Evolutionary conservation across 2,113 vertebrate species (phyloP).

Genomic region (Pedetes capensis): DNA sequence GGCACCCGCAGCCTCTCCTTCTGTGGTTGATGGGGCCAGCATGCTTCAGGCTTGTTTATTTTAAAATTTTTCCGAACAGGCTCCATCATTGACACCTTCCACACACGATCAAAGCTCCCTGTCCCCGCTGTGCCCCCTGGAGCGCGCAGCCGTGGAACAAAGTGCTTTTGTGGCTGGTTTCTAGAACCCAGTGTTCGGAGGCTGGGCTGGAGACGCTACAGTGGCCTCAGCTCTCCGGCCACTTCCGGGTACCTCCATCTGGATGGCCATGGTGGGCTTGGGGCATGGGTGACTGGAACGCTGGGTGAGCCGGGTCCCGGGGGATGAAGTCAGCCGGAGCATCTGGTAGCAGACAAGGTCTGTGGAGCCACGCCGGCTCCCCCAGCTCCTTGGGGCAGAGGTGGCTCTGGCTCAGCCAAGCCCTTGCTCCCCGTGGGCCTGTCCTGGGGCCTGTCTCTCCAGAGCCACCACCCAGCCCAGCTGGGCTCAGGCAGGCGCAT

Average conservation of each 20-base stretch:
- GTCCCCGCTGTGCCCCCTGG: neutral
- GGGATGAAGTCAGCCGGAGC: neutral
- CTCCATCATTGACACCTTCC: neutral
- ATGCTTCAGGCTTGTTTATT: neutral
- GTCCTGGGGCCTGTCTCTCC: neutral
- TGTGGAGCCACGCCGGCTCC: neutral
- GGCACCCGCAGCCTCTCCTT: neutral
- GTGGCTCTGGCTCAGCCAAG: neutral
- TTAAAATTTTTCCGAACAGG: neutral
- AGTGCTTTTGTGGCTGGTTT: neutral
- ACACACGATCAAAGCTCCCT: neutral
- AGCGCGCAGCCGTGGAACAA: neutral
- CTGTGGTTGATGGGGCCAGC: accelerated
- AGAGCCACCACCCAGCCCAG: too few relatives aligned
- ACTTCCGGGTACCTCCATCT: neutral
- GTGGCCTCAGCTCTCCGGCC: neutral
- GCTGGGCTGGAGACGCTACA: neutral
- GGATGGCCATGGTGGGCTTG: neutral
- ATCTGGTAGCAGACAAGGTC: too few relatives aligned
- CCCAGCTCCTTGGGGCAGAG: neutral
- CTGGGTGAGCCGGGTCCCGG: neutral
- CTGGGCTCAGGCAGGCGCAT: neutral
- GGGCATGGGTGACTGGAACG: neutral
- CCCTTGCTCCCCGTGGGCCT: too few relatives aligned
- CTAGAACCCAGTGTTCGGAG: neutral